phyloP scores from a whole-genome alignment of 1,140 invertebrate species.

The Caenorhabditis tropicalis region DNA sequence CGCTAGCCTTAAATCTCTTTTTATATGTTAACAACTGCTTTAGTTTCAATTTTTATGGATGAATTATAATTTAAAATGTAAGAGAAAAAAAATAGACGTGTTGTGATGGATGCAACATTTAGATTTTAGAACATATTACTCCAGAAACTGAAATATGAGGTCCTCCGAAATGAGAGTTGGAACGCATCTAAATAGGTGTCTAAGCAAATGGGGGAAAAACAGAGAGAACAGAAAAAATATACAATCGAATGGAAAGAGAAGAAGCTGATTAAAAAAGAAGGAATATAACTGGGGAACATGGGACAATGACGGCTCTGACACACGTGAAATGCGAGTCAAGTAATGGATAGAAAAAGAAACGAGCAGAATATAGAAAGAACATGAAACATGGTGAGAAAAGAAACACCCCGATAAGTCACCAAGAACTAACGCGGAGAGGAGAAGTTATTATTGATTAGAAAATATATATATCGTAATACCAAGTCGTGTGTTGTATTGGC shows the following conservation, averaged over 20 bases:
- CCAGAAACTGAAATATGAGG: constrained; percentile 33
- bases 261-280: background rate
- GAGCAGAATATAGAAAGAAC: background rate
- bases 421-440: background rate
- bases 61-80: background rate
- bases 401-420: constrained; percentile 7
- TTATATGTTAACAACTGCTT: background rate
- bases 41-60: constrained; percentile 20
- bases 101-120: constrained; percentile 16
- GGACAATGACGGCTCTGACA: constrained; percentile 29
- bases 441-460: background rate
- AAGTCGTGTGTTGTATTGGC: background rate
- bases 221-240: background rate
- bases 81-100: background rate
- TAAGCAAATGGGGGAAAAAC: background rate
- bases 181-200: constrained; percentile 42
- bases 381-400: background rate
- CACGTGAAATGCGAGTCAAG: constrained; percentile 30
- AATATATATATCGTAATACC: background rate
- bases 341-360: background rate
- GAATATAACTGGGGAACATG: constrained; percentile 20
- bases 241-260: background rate
- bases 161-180: constrained; percentile 19
- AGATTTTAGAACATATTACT: constrained; percentile 27
- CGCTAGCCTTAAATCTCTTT: background rate